These are phyloP conservation scores for Coenobita brevimanus DNA, from an alignment of 1,140 invertebrate species.

Conservation along the genomic window DNA sequence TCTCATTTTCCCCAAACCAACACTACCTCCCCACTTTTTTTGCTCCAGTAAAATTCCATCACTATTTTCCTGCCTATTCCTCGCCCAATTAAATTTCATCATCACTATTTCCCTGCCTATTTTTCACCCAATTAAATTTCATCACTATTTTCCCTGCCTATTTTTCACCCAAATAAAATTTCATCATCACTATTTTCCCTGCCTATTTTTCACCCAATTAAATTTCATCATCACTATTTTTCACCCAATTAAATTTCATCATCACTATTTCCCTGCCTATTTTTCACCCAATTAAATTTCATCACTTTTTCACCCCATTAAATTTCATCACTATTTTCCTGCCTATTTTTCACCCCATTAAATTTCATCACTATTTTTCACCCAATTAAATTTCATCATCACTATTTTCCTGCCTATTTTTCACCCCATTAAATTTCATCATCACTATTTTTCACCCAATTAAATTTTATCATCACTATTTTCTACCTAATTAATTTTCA, in stretches of 20 bases:
- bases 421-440: background rate
- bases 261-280: background rate
- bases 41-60: background rate
- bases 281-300: background rate
- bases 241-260: background rate
- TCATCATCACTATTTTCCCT: background rate
- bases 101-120: background rate
- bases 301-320: background rate
- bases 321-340: background rate
- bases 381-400: background rate
- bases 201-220: background rate
- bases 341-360: background rate
- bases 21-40: background rate
- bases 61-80: background rate
- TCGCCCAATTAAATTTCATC: background rate
- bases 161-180: background rate
- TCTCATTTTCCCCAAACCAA: background rate
- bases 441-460: background rate
- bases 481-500: background rate
- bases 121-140: background rate
- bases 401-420: background rate
- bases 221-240: background rate
- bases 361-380: background rate
- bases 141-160: background rate
- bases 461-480: background rate